phyloP scores from a whole-genome alignment of 2,888 invertebrate species.

The Orchesella flavescens region DNA sequence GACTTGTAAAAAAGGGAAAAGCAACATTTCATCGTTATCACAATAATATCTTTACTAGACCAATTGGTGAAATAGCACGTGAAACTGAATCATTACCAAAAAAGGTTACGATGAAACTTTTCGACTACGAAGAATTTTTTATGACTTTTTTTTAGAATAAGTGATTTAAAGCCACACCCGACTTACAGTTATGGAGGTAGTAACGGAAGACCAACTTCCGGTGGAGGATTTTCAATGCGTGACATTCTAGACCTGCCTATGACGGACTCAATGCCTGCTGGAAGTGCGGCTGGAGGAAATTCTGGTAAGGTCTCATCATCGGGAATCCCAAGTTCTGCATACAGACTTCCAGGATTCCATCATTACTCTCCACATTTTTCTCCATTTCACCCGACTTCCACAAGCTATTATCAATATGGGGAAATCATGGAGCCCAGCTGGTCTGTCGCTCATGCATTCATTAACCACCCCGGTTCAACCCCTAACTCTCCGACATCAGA shows the following conservation, averaged over 20 bases:
- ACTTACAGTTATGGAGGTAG: constrained; percentile 17
- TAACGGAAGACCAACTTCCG: constrained; percentile 61
- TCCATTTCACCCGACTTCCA: constrained; percentile 53
- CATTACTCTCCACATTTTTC: constrained; percentile 57
- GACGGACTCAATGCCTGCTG: constrained; percentile 22
- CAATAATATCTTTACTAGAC: too few relatives aligned
- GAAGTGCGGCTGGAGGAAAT: constrained; percentile 32
- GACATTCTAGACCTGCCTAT: constrained; percentile 69
- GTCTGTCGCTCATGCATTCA: constrained; percentile 62
- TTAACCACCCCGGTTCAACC: constrained; percentile 56
- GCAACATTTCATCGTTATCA: too few relatives aligned
- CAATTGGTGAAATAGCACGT: too few relatives aligned
- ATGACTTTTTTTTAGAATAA: constrained; percentile 26
- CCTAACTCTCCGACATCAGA: constrained; percentile 44
- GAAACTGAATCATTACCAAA: too few relatives aligned
- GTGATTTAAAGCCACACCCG: constrained; percentile 52
- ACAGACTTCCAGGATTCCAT: constrained; percentile 59
- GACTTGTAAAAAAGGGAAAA: constrained; percentile 24
- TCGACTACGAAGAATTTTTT: background rate
- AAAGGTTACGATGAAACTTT: too few relatives aligned
- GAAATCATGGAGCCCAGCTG: constrained; percentile 59
- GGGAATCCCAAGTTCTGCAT: constrained; percentile 33
- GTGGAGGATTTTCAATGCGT: constrained; percentile 68
- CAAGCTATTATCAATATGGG: constrained; percentile 60
- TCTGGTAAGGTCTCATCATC: constrained; percentile 46